Base-by-base conservation (phyloP, 2,113 vertebrate genomes). In the Albula goreensis region DNA sequence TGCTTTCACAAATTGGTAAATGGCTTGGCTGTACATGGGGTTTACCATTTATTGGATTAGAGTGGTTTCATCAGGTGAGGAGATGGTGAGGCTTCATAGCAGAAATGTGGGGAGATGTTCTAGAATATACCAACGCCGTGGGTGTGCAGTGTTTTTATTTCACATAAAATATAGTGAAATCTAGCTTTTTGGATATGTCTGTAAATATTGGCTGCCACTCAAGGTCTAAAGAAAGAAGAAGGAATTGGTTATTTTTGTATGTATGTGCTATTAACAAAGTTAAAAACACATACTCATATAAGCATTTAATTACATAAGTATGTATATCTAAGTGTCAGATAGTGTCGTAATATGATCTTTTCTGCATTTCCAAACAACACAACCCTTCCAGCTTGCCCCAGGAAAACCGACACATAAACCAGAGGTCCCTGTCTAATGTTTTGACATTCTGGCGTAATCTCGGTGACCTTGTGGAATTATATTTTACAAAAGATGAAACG, bases 401-500 rank as follows among this genome's bases (percentile, higher is more conserved):
- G n/a, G 93, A 94, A 91, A 92, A 93, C 92, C 92, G 90, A 81
- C 89, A 83, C 85, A 90, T 91, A 87, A 88, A 89, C 78, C 88
- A 50, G 83, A 86, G 89, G 87, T 90, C 91, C 9, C 25, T 74
- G 25, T 74, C 57, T 63, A 51, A 7, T 50, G 70, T 81, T 50
- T 13, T 78, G 86, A 78, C 92, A 90, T 86, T 91, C 91, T 89
- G 90, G 90, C 53, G n/a, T 93, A 90, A 91, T 93, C 91, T 90
- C 87, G 78, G 2, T 91, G 90, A 93, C 92, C 91, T 78, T 52
- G 90, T 86, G 80, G 87, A 92, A 91, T 93, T 91, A 90, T 86
- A 78, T 86, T 63, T 87, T 86, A 88, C 91, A 90, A 91, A 89
- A 93, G 92, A 95, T 93, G 91, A 94, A 93, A 93, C 60, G 80